A percentile compares a stretch with the other conserved stretches of the same genome.
phyloP scores from a whole-genome alignment of 2,113 vertebrate species.

The Ptyas mucosa region DNA sequence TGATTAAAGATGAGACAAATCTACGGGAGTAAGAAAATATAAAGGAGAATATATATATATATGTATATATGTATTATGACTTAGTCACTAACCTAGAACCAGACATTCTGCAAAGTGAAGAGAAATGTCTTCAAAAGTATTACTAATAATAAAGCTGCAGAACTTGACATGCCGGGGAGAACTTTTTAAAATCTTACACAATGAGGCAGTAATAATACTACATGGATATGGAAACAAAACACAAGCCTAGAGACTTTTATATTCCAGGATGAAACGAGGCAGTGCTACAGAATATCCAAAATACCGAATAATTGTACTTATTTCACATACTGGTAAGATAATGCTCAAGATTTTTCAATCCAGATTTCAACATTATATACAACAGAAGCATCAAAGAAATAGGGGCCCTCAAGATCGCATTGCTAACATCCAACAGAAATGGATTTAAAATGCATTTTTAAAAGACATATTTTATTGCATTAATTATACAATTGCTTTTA shows the following conservation, averaged over 20 bases:
- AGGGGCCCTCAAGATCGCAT: background rate
- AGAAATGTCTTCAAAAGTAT: background rate
- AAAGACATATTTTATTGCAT: background rate
- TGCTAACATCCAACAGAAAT: background rate
- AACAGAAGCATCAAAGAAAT: background rate
- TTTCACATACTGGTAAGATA: background rate
- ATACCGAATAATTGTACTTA: background rate
- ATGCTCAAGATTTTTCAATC: background rate
- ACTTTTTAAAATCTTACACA: background rate
- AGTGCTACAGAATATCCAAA: background rate
- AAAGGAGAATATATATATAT: background rate
- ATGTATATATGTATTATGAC: too few relatives aligned
- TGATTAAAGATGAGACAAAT: background rate
- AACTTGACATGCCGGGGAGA: background rate
- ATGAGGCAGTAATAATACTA: background rate
- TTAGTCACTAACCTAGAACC: background rate
- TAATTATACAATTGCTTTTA: background rate
- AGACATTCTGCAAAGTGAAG: background rate
- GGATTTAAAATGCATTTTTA: background rate
- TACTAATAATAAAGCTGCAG: background rate
- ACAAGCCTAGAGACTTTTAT: background rate
- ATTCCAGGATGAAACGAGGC: background rate
- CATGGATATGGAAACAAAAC: background rate
- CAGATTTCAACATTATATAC: background rate
- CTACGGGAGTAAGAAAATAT: background rate